Conservation (phyloP, 2,888 invertebrate species). For the Harpalus rubripes region DNA sequence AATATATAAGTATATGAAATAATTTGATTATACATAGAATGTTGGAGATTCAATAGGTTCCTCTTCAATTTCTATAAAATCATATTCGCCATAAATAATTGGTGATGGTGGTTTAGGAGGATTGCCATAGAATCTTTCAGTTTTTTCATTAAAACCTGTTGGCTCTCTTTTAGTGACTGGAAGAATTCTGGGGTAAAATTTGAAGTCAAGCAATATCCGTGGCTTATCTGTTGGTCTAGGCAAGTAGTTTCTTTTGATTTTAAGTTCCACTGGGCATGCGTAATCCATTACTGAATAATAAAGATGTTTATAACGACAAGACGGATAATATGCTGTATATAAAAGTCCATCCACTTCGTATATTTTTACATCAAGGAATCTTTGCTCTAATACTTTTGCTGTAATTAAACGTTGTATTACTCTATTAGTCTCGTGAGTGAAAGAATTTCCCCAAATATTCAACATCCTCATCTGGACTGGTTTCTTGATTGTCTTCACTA, state of each 20-base stretch:
- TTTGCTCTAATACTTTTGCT: conserved; percentile 75
- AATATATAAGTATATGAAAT: neutral
- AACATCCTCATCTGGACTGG: conserved; percentile 76
- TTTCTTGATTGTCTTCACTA: conserved; percentile 81
- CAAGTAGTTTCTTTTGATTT: conserved; percentile 73
- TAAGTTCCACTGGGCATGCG: conserved; percentile 74
- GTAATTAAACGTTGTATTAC: conserved; percentile 76
- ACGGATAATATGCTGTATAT: conserved; percentile 76
- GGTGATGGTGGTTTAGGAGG: neutral
- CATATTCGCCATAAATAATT: neutral
- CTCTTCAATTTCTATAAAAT: neutral
- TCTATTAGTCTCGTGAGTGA: conserved; percentile 74
- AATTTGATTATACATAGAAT: neutral
- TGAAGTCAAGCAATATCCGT: conserved; percentile 72
- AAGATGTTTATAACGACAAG: conserved; percentile 78
- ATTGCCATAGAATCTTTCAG: conserved; percentile 3
- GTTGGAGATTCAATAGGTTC: neutral
- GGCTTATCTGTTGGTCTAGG: conserved; percentile 71
- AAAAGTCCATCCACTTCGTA: conserved; percentile 75
- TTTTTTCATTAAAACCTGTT: conserved; percentile 40
- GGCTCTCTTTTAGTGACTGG: conserved; percentile 66
- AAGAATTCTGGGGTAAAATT: conserved; percentile 73
- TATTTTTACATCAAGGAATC: conserved; percentile 77
- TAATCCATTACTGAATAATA: conserved; percentile 80
- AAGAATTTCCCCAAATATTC: conserved; percentile 77